Percentiles rank a stretch among this genome's conserved stretches.
phyloP scores from a whole-genome alignment of 1,140 invertebrate genomes.

The Marisa cornuarietis region DNA sequence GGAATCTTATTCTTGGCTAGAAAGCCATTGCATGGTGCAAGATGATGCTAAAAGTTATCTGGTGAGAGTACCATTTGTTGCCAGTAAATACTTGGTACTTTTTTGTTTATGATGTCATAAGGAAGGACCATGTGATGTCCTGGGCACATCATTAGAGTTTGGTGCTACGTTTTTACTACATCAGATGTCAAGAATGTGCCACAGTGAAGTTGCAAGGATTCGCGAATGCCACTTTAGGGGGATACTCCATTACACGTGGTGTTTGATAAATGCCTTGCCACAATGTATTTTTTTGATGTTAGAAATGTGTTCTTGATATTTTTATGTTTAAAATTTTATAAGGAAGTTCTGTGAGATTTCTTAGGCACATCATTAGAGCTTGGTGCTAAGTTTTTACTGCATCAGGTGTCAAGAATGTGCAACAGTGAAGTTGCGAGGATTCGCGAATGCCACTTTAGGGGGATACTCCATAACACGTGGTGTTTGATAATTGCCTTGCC shows the following conservation, averaged over 20 bases:
- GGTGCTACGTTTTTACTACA: conserved; percentile 11
- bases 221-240: conserved; percentile 20
- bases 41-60: no score
- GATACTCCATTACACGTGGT: neutral
- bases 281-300: neutral
- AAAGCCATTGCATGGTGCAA: no score
- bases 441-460: conserved; percentile 22
- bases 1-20: no score
- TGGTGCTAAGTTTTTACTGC: conserved; percentile 10
- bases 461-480: neutral
- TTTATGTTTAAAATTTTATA: no score
- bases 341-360: no score
- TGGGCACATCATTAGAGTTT: neutral
- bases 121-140: no score
- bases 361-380: neutral
- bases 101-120: no score
- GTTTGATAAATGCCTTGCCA: neutral
- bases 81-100: no score
- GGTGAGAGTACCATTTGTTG: no score
- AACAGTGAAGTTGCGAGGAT: conserved; percentile 14
- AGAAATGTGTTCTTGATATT: no score
- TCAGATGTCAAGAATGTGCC: conserved; percentile 18
- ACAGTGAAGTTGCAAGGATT: conserved; percentile 13
- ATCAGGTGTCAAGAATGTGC: conserved; percentile 20
- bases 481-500: neutral